A percentile compares a stretch with the other conserved stretches of the same genome.
These are phyloP conservation scores for Lagria hirta DNA, from an alignment of 2,888 invertebrate genomes.

Conservation along the genomic window DNA sequence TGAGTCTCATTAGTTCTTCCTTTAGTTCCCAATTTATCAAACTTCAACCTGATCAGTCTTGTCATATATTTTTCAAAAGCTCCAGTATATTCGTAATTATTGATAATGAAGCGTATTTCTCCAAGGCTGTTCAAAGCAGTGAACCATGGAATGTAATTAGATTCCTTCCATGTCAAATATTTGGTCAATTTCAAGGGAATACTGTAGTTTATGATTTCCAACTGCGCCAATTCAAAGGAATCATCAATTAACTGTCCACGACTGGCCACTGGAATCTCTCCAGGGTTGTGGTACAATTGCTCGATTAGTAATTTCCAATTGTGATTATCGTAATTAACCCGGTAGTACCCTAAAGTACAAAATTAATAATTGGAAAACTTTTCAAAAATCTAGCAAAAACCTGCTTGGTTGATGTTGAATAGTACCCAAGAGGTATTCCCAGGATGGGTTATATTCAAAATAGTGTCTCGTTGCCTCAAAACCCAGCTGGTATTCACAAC, in stretches of 20 bases:
- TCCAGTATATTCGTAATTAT: slow-evolving; percentile 57
- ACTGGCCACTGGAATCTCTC: slow-evolving; percentile 60
- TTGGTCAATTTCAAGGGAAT: slow-evolving; percentile 64
- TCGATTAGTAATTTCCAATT: slow-evolving; percentile 61
- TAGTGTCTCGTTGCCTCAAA: slow-evolving; percentile 38
- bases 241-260: slow-evolving; percentile 75
- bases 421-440: slow-evolving; percentile 58
- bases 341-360: slow-evolving; percentile 59
- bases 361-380: slow-evolving; percentile 2
- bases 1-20: slow-evolving; percentile 56
- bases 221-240: slow-evolving; percentile 66
- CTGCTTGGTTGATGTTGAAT: slow-evolving; percentile 63
- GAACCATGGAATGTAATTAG: slow-evolving; percentile 69
- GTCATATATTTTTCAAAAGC: slow-evolving; percentile 50
- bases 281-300: slow-evolving; percentile 51
- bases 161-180: slow-evolving; percentile 64
- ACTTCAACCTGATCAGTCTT: slow-evolving; percentile 44
- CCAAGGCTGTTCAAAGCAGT: slow-evolving; percentile 61
- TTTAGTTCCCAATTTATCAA: slow-evolving; percentile 58
- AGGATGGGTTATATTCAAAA: slow-evolving; percentile 40
- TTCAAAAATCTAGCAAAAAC: slow-evolving; percentile 44
- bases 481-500: slow-evolving; percentile 39
- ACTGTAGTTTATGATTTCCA: slow-evolving; percentile 60
- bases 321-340: slow-evolving; percentile 63
- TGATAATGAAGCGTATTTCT: slow-evolving; percentile 56